A percentile compares a stretch with the other conserved stretches of the same genome.
phyloP scores from a whole-genome alignment of 2,113 vertebrate genomes.

The Oxyruncus cristatus region DNA sequence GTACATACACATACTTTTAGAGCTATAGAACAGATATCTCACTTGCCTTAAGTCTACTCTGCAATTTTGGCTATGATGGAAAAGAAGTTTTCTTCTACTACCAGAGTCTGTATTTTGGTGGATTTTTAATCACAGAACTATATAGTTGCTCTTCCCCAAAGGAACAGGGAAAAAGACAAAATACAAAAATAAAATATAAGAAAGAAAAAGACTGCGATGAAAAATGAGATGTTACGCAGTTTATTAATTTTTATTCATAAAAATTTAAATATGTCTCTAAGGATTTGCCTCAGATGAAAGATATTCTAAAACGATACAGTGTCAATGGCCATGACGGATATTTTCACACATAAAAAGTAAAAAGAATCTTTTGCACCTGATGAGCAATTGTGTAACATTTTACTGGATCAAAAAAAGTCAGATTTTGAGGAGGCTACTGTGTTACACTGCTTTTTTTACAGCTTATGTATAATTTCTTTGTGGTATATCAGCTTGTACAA shows the following conservation, averaged over 20 bases:
- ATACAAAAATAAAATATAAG: background rate
- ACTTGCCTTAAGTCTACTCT: background rate
- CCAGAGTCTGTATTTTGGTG: background rate
- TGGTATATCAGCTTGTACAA: background rate
- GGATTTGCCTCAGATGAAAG: background rate
- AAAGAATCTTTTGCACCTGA: background rate
- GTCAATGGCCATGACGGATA: background rate
- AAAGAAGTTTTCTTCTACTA: background rate
- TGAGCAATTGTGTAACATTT: background rate
- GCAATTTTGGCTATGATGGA: background rate
- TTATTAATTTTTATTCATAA: background rate
- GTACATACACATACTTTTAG: background rate
- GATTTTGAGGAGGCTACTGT: background rate
- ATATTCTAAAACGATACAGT: background rate
- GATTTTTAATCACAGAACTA: background rate
- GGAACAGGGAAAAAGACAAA: background rate
- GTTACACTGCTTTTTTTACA: background rate
- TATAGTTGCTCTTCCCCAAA: background rate
- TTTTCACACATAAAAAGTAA: background rate
- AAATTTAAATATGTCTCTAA: background rate
- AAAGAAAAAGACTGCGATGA: background rate
- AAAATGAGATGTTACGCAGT: background rate
- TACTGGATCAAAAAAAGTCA: background rate
- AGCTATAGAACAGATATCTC: background rate
- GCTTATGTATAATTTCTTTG: background rate